Percentiles rank a stretch among this genome's conserved stretches.
Evolutionary conservation across 2,797 vertebrate species (phyloP).

Genomic region (Calcarius lapponicus): DNA sequence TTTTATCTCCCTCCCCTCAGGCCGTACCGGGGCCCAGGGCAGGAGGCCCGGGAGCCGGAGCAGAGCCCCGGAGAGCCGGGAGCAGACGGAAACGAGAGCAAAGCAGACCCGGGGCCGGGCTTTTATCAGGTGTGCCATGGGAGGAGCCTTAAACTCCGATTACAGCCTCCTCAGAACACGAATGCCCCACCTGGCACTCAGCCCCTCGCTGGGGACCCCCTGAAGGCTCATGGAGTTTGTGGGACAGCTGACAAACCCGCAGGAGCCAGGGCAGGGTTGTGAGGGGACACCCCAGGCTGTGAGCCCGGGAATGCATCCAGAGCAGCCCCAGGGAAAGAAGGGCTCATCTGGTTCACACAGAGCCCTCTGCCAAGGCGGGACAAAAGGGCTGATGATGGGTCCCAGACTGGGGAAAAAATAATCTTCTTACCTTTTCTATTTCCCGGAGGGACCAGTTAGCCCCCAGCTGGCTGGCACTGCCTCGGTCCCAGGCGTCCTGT

Average conservation of each 20-base stretch:
- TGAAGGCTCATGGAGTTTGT: constrained; percentile 45
- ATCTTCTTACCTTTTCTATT: no score
- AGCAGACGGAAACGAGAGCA: background rate
- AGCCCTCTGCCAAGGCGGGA: background rate
- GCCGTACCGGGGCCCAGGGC: no score
- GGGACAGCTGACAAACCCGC: constrained; percentile 64
- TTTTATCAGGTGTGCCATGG: background rate
- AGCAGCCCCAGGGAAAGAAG: background rate
- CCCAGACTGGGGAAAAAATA: background rate
- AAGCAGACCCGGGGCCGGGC: no score
- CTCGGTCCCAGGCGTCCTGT: background rate
- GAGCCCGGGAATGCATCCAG: no score
- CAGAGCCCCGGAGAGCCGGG: background rate
- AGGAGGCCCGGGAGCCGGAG: background rate
- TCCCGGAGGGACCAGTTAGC: background rate
- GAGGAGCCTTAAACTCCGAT: background rate
- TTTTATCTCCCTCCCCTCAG: background rate
- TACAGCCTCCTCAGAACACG: background rate
- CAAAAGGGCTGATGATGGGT: background rate
- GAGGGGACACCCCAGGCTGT: background rate
- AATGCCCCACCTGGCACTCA: background rate
- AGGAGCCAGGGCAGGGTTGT: background rate
- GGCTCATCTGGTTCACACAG: background rate
- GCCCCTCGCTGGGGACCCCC: constrained; percentile 51
- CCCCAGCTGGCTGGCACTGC: background rate